Base-by-base conservation (phyloP, 2,888 invertebrate genomes). In the Notodonta dromedarius region DNA sequence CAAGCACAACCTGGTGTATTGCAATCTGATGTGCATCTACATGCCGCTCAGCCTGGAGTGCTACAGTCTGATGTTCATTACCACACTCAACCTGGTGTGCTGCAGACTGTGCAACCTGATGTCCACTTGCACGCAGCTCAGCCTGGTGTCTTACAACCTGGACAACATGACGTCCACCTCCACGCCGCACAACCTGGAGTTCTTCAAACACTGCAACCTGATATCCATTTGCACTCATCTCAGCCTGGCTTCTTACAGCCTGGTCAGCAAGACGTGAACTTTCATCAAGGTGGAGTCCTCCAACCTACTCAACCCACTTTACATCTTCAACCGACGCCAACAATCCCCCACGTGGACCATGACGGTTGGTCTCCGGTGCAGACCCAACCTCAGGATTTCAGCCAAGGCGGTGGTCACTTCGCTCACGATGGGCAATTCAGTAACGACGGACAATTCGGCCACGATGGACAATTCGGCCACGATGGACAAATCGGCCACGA, bases 331-430 rank as follows among this genome's bases (percentile, higher is more conserved):
- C 70, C 74, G 13, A 77, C 83, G 51, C 79, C 83, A 0, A 66
- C 76, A 0, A 63, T 80, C 8, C 84, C 82, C 35, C 74, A 83
- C 2, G 61, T 87, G n/a, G 91, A 92, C 48, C 86, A 88, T 67
- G 83, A 91, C 13, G 93, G 92, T 7, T 93, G 93, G 93, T 87
- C 91, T 2, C 93, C 93, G 4, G 87, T 93, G n/a, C 81, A 87
- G 1, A 50, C 85, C 0, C 85, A 87, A 32, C 74, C 85, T 4
- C 83, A 84, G 42, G 88, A 89, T 35, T 58, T 79, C 5, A 57
- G 67, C 14, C 75, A 79, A 32, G 77, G 80, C 4, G 86, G 82
- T 6, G 75, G 65, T 3, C 83, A 85, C 46, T 81, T 78, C 53
- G 82, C 80, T 4, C 74, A 74, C 32, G 71, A 69, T 7, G 56